Evolutionary conservation across 2,797 vertebrate genomes (phyloP).

Genomic region (Pseudomugil gertrudae): DNA sequence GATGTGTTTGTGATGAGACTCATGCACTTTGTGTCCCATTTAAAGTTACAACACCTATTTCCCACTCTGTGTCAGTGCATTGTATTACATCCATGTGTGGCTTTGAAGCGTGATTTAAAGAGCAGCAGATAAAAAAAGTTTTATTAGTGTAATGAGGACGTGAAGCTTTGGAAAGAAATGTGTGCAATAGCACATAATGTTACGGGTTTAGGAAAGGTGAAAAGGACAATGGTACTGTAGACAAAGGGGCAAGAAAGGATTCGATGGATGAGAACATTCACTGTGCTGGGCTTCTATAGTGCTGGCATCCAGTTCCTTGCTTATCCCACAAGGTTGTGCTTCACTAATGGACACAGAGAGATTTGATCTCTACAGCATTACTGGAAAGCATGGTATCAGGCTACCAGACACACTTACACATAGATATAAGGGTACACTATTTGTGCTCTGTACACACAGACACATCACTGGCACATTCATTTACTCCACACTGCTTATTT

Average conservation of each 20-base stretch:
- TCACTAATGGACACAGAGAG: constrained; percentile 64
- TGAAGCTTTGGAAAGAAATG: constrained; percentile 19
- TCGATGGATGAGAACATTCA: constrained; percentile 52
- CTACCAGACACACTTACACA: constrained; percentile 34
- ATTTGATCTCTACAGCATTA: constrained; percentile 67
- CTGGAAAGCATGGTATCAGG: constrained; percentile 53
- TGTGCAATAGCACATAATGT: constrained; percentile 29
- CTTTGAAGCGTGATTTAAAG: constrained; percentile 19
- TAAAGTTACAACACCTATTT: constrained; percentile 17
- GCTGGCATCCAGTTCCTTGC: constrained; percentile 48
- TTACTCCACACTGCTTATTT: constrained; percentile 18
- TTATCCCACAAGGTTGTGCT: constrained; percentile 59
- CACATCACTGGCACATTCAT: constrained; percentile 3
- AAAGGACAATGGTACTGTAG: constrained; percentile 34
- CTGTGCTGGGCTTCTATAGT: constrained; percentile 24
- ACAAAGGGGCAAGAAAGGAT: constrained; percentile 45
- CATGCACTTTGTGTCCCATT: constrained; percentile 29
- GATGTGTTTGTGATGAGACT: constrained; percentile 35
- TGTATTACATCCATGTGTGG: constrained; percentile 1
- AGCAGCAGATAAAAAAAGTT: background rate
- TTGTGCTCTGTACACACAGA: constrained; percentile 16
- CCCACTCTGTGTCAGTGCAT: constrained; percentile 16
- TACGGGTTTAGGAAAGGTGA: constrained; percentile 37
- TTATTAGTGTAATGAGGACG: constrained; percentile 32
- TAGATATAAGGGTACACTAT: constrained; percentile 24